Evolutionary conservation across 2,113 vertebrate genomes (phyloP).

Genomic region (Hemichromis elongatus): DNA sequence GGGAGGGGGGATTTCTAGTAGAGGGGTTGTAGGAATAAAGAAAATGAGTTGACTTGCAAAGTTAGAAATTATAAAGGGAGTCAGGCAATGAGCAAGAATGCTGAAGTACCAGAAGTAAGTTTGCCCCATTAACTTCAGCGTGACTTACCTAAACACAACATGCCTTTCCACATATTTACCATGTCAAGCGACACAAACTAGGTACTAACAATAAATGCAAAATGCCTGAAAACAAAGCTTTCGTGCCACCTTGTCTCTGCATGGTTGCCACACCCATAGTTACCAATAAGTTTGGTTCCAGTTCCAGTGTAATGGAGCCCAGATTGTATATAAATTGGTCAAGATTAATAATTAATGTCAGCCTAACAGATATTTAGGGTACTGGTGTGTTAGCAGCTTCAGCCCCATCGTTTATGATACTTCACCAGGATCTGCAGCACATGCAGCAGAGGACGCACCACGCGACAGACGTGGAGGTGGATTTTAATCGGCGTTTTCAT

Average conservation of each 20-base stretch:
- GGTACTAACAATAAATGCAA: background rate
- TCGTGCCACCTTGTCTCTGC: background rate
- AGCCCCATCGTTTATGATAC: background rate
- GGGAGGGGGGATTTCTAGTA: background rate
- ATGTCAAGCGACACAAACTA: background rate
- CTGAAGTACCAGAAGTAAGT: background rate
- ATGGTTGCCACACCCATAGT: background rate
- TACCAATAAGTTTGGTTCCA: background rate
- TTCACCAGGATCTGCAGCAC: background rate
- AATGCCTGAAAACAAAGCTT: background rate
- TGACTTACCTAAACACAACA: background rate
- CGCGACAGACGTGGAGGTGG: background rate
- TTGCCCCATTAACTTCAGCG: background rate
- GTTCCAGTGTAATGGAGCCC: background rate
- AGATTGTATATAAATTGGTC: background rate
- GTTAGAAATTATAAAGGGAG: background rate
- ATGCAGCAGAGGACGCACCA: background rate
- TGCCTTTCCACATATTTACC: background rate
- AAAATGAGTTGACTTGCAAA: background rate
- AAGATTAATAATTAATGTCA: background rate
- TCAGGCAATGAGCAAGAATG: rapidly evolving
- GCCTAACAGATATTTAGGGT: background rate
- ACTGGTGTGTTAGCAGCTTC: background rate
- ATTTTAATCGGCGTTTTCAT: background rate
- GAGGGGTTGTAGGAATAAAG: background rate